Evolutionary conservation across 2,113 vertebrate genomes (phyloP).

Genomic region (Heloderma charlesbogerti): DNA sequence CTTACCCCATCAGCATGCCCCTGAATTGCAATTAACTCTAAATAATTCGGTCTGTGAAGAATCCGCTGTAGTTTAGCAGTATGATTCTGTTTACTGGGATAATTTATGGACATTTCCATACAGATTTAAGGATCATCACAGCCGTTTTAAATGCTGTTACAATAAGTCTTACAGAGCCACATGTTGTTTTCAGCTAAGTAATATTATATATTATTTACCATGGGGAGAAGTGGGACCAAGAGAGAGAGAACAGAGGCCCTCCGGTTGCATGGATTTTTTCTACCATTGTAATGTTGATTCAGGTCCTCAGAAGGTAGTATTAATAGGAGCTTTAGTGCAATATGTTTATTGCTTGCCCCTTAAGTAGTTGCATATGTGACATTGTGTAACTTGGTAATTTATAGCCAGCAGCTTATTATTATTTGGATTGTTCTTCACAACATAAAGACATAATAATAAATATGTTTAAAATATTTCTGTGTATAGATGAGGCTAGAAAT

Average conservation of each 20-base stretch:
- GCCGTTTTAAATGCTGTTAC: slow-evolving; percentile 17
- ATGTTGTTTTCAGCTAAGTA: not conserved
- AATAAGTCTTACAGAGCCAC: slow-evolving; percentile 6
- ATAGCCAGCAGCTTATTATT: not conserved
- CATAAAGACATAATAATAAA: too few relatives aligned
- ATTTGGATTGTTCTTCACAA: not conserved
- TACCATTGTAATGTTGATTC: not conserved
- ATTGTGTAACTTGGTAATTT: not conserved
- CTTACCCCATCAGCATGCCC: not conserved
- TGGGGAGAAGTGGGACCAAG: not conserved
- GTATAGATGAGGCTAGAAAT: not conserved
- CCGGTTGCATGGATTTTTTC: slow-evolving; percentile 21
- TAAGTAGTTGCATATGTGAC: not conserved
- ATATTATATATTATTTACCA: not conserved
- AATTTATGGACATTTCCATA: not conserved
- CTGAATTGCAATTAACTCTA: not conserved
- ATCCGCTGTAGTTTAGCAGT: not conserved
- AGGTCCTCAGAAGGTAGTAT: not conserved
- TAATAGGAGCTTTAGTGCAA: not conserved
- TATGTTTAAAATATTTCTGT: not conserved
- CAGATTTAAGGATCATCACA: not conserved
- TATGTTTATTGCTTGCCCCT: not conserved
- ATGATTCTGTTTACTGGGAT: not conserved
- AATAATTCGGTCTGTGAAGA: not conserved
- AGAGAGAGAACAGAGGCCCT: not conserved